Conservation (phyloP, 2,113 vertebrate genomes). For the Cyanoliseus patagonus region DNA sequence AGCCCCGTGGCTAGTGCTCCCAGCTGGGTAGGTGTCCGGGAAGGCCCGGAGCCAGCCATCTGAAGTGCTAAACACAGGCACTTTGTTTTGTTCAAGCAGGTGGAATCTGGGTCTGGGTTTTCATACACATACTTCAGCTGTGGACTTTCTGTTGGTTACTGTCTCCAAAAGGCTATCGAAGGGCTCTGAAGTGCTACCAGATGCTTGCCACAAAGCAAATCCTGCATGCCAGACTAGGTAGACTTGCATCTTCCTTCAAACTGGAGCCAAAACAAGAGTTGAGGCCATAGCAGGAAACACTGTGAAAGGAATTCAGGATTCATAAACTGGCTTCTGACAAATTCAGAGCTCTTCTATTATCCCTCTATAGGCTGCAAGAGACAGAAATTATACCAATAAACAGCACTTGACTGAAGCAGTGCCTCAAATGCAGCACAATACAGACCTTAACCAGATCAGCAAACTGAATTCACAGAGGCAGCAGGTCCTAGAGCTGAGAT, state of each 20-base stretch:
- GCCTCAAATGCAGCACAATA: not conserved
- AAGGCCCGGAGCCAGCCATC: not conserved
- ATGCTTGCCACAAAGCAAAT: not conserved
- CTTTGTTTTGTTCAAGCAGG: slow-evolving; percentile 17
- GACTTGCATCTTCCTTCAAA: not conserved
- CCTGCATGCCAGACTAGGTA: not conserved
- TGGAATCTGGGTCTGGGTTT: slow-evolving; percentile 8
- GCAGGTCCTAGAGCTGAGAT: not conserved
- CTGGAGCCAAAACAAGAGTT: not conserved
- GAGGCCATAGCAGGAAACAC: not conserved
- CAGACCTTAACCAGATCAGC: not conserved
- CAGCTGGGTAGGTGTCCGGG: not conserved
- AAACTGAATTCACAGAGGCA: not conserved
- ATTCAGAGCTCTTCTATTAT: not conserved
- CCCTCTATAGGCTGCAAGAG: not conserved
- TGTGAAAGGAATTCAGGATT: not conserved
- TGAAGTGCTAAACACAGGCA: not conserved
- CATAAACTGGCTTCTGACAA: not conserved
- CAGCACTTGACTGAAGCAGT: not conserved
- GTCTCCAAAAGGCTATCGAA: not conserved
- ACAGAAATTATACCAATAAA: not conserved
- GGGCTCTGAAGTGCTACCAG: slow-evolving; percentile 26
- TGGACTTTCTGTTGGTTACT: not conserved
- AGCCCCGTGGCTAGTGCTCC: not conserved
- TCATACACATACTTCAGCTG: slow-evolving; percentile 6